phyloP scores from a whole-genome alignment of 2,797 vertebrate species.

The Siniperca scherzeri region DNA sequence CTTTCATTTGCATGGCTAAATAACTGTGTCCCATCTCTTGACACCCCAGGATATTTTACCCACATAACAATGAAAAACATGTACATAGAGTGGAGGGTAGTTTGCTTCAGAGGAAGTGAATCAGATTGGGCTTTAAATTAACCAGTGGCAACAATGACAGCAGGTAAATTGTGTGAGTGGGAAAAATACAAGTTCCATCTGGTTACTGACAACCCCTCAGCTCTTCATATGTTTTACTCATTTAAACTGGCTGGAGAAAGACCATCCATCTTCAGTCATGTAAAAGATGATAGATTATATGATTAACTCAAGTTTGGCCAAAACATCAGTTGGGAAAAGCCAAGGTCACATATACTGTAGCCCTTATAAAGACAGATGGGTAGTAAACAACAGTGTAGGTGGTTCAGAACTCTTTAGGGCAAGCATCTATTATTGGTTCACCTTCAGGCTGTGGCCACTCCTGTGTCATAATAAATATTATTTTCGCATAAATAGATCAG shows the following conservation, averaged over 20 bases:
- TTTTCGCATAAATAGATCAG: slow-evolving; percentile 60
- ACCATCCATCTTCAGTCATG: slow-evolving; percentile 32
- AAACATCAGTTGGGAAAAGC: slow-evolving; percentile 20
- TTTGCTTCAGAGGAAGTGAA: slow-evolving; percentile 28
- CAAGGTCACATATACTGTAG: slow-evolving; percentile 50
- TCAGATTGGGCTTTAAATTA: slow-evolving; percentile 18
- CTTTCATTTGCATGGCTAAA: not conserved
- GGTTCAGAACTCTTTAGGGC: slow-evolving; percentile 32
- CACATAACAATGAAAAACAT: slow-evolving; percentile 14
- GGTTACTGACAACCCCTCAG: slow-evolving; percentile 28
- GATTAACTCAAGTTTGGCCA: slow-evolving; percentile 19
- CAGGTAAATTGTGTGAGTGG: slow-evolving; percentile 23
- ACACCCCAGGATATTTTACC: not conserved
- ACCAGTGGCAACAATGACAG: not conserved
- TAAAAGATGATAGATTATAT: slow-evolving; percentile 25
- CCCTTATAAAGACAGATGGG: slow-evolving; percentile 64
- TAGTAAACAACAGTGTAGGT: slow-evolving; percentile 39
- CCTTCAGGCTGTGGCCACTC: slow-evolving; percentile 42
- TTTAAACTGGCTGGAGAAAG: slow-evolving; percentile 42
- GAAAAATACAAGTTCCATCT: slow-evolving; percentile 36
- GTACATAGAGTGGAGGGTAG: not conserved
- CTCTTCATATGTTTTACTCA: slow-evolving; percentile 32
- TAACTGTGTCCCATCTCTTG: not conserved
- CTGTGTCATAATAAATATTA: slow-evolving; percentile 64
- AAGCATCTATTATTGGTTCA: slow-evolving; percentile 23